phyloP scores from a whole-genome alignment of 2,888 invertebrate species.

The Sphaerophoria taeniata region DNA sequence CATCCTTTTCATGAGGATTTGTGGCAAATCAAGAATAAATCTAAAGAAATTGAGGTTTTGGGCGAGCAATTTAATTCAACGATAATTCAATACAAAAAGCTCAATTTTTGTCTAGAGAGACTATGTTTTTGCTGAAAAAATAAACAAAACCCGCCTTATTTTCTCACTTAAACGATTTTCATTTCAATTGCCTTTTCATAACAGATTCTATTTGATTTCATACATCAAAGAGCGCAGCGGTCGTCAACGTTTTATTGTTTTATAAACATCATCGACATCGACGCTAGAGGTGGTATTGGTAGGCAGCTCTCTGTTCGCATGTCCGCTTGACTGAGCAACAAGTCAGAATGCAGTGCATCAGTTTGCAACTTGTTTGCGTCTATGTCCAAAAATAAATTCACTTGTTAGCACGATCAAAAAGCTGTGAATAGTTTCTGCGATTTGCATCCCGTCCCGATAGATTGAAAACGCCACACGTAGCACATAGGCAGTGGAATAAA shows the following conservation, averaged over 20 bases:
- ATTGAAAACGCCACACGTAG: not conserved
- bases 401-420: not conserved
- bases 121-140: not conserved
- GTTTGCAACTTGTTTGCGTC: not conserved
- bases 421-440: not conserved
- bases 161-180: not conserved
- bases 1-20: not conserved
- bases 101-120: too few relatives aligned
- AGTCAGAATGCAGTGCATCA: not conserved
- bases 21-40: too few relatives aligned
- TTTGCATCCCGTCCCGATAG: not conserved
- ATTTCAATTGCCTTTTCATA: not conserved
- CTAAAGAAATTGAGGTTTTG: not conserved
- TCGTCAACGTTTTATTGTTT: constrained; percentile 5
- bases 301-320: not conserved
- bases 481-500: not conserved
- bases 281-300: too few relatives aligned
- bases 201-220: constrained; percentile 10
- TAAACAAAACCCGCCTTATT: not conserved
- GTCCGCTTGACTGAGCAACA: not conserved
- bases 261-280: constrained; percentile 4
- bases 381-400: constrained; percentile 4
- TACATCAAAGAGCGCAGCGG: constrained; percentile 23
- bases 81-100: too few relatives aligned
- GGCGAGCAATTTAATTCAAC: too few relatives aligned